Evolutionary conservation across 2,113 vertebrate species (phyloP).

Genomic region (Deroptyus accipitrinus): DNA sequence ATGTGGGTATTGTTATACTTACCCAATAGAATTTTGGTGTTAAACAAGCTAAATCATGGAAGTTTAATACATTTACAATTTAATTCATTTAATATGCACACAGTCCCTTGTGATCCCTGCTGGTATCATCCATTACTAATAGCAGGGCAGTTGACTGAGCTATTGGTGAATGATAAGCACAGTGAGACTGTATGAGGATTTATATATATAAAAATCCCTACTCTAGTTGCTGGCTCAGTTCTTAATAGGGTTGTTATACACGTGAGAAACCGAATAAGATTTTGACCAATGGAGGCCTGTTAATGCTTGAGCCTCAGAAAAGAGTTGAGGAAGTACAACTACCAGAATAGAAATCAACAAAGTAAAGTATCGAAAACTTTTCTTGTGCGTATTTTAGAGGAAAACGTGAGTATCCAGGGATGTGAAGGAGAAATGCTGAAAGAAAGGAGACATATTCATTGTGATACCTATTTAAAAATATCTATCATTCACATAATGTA

Average conservation of each 20-base stretch:
- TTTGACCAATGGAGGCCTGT: not conserved
- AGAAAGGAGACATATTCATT: not conserved
- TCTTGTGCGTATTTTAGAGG: not conserved
- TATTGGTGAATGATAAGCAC: slow-evolving; percentile 17
- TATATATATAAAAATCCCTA: not conserved
- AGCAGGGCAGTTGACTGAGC: slow-evolving; percentile 12
- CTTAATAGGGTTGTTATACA: not conserved
- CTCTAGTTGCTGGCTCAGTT: not conserved
- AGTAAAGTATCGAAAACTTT: not conserved
- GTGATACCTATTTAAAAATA: not conserved
- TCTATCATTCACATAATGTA: not conserved
- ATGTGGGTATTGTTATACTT: not conserved
- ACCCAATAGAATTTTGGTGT: not conserved
- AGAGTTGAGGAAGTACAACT: not conserved
- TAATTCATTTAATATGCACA: slow-evolving; percentile 34
- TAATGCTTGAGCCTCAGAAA: not conserved
- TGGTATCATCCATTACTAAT: slow-evolving; percentile 15
- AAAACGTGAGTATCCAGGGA: not conserved
- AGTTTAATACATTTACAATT: slow-evolving; percentile 27
- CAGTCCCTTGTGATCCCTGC: not conserved
- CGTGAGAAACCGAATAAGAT: not conserved
- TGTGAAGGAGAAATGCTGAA: not conserved
- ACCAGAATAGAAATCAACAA: not conserved
- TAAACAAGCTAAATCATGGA: slow-evolving; percentile 20
- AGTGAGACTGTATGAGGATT: not conserved